phyloP scores from a whole-genome alignment of 1,140 invertebrate genomes.

The Tribolium madens region DNA sequence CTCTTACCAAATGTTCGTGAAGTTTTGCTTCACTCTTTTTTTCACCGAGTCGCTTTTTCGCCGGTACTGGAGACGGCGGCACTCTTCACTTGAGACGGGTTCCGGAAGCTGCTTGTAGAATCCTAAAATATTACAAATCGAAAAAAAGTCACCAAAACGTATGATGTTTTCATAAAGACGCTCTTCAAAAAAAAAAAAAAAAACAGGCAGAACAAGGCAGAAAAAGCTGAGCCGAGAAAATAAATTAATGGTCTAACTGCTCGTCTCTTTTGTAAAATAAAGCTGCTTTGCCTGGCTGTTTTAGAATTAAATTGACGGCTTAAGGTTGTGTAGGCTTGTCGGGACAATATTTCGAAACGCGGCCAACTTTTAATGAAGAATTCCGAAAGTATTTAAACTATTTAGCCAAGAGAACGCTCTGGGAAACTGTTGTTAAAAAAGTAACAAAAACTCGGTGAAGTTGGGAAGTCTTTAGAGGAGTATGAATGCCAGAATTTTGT shows the following conservation, averaged over 20 bases:
- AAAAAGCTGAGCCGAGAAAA: not conserved
- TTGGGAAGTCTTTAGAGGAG: not conserved
- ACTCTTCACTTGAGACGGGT: conserved; percentile 71
- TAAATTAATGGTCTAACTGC: conserved; percentile 12
- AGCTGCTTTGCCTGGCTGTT: conserved; percentile 10
- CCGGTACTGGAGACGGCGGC: conserved; percentile 72
- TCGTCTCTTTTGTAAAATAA: conserved; percentile 20
- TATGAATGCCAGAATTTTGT: not conserved
- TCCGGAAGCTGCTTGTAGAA: conserved; percentile 75
- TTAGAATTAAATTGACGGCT: conserved; percentile 37
- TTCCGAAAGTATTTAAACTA: conserved; percentile 14
- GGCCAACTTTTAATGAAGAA: conserved; percentile 29
- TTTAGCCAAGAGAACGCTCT: conserved; percentile 12
- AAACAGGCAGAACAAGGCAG: too few relatives aligned
- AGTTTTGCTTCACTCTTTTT: conserved; percentile 77
- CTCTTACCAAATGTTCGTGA: conserved; percentile 78
- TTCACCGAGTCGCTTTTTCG: conserved; percentile 76
- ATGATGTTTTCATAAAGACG: not conserved
- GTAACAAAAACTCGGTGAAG: not conserved
- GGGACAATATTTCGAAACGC: conserved; percentile 23
- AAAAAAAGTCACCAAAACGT: not conserved
- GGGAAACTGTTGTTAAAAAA: not conserved
- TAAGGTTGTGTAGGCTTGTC: conserved; percentile 19
- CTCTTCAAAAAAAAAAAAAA: not conserved
- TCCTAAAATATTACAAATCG: conserved; percentile 64